Evolutionary conservation across 2,888 invertebrate genomes (phyloP).

Genomic region (Hypercompe scribonia): DNA sequence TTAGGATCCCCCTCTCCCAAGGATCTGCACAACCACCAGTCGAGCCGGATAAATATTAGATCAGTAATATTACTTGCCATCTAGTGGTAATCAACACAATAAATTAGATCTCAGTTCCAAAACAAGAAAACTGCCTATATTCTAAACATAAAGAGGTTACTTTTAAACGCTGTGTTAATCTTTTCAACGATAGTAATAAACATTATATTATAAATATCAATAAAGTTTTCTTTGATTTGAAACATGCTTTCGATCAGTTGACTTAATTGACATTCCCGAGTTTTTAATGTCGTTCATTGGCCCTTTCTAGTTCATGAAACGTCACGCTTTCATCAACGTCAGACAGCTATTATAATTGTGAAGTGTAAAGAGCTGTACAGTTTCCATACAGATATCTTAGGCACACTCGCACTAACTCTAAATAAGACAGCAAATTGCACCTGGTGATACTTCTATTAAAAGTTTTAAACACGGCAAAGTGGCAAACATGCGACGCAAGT

Average conservation of each 20-base stretch:
- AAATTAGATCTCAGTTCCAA: background rate
- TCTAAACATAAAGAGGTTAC: background rate
- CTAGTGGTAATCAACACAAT: too few species aligned
- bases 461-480: background rate
- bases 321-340: slow-evolving; percentile 20
- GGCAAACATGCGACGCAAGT: background rate
- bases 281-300: background rate
- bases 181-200: background rate
- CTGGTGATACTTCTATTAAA: background rate
- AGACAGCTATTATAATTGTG: slow-evolving; percentile 7
- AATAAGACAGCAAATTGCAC: background rate
- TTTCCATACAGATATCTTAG: background rate
- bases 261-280: background rate
- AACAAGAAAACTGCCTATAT: background rate
- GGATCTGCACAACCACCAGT: too few species aligned
- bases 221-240: background rate
- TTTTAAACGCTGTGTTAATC: background rate
- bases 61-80: too few species aligned
- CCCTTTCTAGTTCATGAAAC: slow-evolving; percentile 12
- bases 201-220: background rate
- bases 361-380: slow-evolving; percentile 4
- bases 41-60: too few species aligned
- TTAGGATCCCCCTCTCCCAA: too few species aligned
- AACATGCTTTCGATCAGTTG: background rate
- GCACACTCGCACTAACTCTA: background rate